phyloP scores from a whole-genome alignment of 1,140 invertebrate species.

The Diachasma alloeum region DNA sequence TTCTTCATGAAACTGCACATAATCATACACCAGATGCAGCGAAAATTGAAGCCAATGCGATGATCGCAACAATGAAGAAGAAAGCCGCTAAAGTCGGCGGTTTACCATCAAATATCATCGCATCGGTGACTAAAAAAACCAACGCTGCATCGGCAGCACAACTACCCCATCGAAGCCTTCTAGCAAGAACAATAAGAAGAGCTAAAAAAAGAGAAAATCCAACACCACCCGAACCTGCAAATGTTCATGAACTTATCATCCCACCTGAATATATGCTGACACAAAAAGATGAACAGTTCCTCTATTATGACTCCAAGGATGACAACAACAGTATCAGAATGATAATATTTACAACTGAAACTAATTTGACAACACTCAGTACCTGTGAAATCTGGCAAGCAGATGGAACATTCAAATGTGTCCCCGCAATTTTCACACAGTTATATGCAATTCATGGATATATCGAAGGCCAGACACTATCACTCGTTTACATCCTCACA shows the following conservation, averaged over 20 bases:
- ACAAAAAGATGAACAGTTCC: neutral
- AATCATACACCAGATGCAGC: neutral
- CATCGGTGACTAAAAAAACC: too few relatives aligned
- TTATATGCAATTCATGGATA: conserved; percentile 34
- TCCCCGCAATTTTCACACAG: conserved; percentile 26
- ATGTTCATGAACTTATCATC: neutral
- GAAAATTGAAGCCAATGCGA: neutral
- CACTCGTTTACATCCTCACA: conserved; percentile 15
- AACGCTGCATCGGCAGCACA: too few relatives aligned
- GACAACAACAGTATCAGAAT: too few relatives aligned
- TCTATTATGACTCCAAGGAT: neutral
- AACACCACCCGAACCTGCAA: neutral
- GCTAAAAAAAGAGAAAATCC: neutral
- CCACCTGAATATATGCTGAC: neutral
- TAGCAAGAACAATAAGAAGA: neutral
- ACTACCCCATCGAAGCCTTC: neutral
- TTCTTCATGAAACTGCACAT: neutral
- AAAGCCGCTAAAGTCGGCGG: neutral
- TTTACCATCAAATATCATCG: too few relatives aligned
- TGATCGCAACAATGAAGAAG: neutral
- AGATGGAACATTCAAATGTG: conserved; percentile 30
- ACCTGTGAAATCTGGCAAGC: conserved; percentile 22
- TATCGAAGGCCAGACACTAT: conserved; percentile 5
- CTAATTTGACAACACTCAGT: neutral
- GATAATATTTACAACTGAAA: too few relatives aligned